phyloP scores from a whole-genome alignment of 2,113 vertebrate genomes.

The Probosciger aterrimus region DNA sequence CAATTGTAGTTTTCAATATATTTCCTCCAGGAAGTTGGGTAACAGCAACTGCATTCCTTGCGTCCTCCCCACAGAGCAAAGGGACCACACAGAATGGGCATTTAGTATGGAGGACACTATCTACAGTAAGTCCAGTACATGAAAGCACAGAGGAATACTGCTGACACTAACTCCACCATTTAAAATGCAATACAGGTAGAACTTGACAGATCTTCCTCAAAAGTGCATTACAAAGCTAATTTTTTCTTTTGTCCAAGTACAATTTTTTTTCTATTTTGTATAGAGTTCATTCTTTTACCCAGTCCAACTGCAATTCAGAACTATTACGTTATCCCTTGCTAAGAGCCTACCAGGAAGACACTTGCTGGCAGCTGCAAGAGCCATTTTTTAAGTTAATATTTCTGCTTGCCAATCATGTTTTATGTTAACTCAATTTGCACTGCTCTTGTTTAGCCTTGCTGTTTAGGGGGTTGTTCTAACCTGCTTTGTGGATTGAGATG shows the following conservation, averaged over 20 bases:
- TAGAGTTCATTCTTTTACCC: not conserved
- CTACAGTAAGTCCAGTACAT: not conserved
- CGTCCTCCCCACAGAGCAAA: not conserved
- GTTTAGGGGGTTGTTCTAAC: constrained; percentile 4
- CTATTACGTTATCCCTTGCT: not conserved
- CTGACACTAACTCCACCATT: not conserved
- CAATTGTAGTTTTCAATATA: not conserved
- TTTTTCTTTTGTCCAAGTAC: not conserved
- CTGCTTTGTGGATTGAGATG: not conserved
- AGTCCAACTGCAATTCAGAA: not conserved
- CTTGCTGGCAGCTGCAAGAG: not conserved
- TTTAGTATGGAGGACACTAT: rapidly evolving
- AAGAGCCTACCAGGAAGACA: not conserved
- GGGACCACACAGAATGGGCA: not conserved
- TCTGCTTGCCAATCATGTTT: constrained; percentile 15
- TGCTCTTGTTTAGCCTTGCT: constrained; percentile 41
- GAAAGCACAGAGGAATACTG: not conserved
- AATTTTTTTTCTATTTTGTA: not conserved
- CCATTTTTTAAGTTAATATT: not conserved
- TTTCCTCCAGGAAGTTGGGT: not conserved
- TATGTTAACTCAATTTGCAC: constrained; percentile 32
- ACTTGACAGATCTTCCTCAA: not conserved
- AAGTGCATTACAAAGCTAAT: not conserved
- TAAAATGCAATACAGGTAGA: not conserved
- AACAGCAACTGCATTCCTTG: not conserved